Evolutionary conservation across 2,888 invertebrate species (phyloP).

Genomic region (Yponomeuta sedellus): DNA sequence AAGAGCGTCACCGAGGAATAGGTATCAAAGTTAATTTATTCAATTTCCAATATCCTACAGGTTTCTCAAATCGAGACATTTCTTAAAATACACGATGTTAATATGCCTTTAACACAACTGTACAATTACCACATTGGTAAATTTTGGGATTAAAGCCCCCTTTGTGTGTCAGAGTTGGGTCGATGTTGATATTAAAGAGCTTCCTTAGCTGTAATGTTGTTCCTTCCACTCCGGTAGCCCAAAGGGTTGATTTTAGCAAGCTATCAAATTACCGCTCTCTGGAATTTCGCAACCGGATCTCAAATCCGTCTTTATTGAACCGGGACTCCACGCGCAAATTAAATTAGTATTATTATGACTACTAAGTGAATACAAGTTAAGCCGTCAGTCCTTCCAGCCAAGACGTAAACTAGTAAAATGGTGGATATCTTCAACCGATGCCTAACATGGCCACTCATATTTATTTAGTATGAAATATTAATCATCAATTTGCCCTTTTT

Average conservation of each 20-base stretch:
- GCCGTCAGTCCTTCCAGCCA: too few relatives aligned
- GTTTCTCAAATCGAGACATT: too few relatives aligned
- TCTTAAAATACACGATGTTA: too few relatives aligned
- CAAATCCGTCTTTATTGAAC: neutral
- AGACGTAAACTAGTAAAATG: too few relatives aligned
- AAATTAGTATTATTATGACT: neutral
- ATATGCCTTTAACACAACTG: neutral
- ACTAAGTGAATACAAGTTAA: too few relatives aligned
- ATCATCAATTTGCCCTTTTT: too few relatives aligned
- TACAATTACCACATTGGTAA: neutral
- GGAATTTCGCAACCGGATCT: neutral
- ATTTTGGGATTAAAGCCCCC: neutral
- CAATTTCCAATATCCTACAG: too few relatives aligned
- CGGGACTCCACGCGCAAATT: neutral
- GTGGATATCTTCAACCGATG: too few relatives aligned
- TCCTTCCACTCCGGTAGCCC: neutral
- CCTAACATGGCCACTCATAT: too few relatives aligned
- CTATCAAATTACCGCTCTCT: neutral
- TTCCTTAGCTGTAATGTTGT: neutral
- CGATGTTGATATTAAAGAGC: neutral
- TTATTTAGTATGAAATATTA: too few relatives aligned
- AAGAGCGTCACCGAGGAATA: too few relatives aligned
- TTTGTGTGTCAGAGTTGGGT: neutral
- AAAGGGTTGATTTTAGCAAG: neutral
- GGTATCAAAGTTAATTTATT: too few relatives aligned